phyloP scores from a whole-genome alignment of 2,797 vertebrate species.

The Chelonia mydas region DNA sequence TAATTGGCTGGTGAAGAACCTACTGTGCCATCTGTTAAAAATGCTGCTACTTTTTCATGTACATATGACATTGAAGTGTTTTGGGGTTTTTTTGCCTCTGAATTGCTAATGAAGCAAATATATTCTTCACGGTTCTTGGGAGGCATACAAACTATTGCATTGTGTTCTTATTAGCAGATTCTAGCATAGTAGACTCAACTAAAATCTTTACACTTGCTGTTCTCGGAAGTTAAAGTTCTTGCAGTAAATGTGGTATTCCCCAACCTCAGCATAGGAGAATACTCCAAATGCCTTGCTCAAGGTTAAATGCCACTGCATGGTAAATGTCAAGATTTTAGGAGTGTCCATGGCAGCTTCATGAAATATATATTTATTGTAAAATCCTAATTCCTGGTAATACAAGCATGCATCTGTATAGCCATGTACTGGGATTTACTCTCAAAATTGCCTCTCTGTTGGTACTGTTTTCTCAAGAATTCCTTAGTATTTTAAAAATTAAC shows the following conservation, averaged over 20 bases:
- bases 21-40: not conserved
- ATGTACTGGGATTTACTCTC: not conserved
- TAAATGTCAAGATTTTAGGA: not conserved
- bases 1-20: not conserved
- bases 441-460: not conserved
- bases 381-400: not conserved
- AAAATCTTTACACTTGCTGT: conserved; percentile 33
- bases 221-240: not conserved
- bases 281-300: not conserved
- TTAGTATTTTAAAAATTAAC: not conserved
- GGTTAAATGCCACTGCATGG: not conserved
- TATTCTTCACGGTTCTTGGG: not conserved
- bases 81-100: not conserved
- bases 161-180: not conserved
- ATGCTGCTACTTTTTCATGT: not conserved
- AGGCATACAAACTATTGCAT: conserved; percentile 4
- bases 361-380: not conserved
- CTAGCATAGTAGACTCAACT: not conserved
- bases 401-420: not conserved
- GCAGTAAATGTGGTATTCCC: not conserved
- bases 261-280: not conserved
- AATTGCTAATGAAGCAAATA: not conserved
- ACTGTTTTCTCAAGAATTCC: not conserved
- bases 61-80: not conserved
- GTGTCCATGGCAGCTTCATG: not conserved